These are phyloP conservation scores for Cylloceria caligata DNA, from an alignment of 2,888 invertebrate genomes.

Conservation along the genomic window DNA sequence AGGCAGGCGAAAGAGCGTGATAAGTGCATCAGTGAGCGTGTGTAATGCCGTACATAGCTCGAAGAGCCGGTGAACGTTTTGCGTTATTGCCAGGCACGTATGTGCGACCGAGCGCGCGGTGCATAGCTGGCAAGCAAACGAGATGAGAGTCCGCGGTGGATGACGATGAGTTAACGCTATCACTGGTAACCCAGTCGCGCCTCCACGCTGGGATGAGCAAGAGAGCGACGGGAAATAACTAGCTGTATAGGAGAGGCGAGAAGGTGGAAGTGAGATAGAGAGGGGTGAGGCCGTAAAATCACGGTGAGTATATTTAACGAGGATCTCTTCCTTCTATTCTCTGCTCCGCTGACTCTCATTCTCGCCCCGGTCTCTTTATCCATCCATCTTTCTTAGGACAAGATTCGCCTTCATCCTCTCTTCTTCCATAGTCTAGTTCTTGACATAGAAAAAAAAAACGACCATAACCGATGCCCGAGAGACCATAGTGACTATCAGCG, in stretches of 20 bases:
- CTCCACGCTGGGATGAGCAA: slow-evolving; percentile 69
- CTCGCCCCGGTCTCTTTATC: slow-evolving; percentile 53
- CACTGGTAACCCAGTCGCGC: slow-evolving; percentile 72
- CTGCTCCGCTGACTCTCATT: slow-evolving; percentile 64
- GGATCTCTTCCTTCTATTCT: slow-evolving; percentile 64
- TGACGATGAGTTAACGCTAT: slow-evolving; percentile 72
- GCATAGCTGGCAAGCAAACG: slow-evolving; percentile 52
- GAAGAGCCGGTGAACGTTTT: slow-evolving; percentile 42
- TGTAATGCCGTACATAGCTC: slow-evolving; percentile 43
- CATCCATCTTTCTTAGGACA: slow-evolving; percentile 46
- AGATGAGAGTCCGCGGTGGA: slow-evolving; percentile 63
- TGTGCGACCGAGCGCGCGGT: slow-evolving; percentile 31
- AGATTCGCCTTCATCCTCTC: slow-evolving; percentile 11
- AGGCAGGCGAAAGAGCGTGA: slow-evolving; percentile 39
- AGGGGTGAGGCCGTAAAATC: slow-evolving; percentile 62
- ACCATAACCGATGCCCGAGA: slow-evolving; percentile 23
- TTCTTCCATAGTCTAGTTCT: background rate
- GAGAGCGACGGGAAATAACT: slow-evolving; percentile 68
- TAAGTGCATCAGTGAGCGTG: slow-evolving; percentile 63
- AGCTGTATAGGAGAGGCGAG: slow-evolving; percentile 57
- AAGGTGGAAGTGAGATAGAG: slow-evolving; percentile 41
- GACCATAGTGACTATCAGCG: background rate
- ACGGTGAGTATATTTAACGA: slow-evolving; percentile 67
- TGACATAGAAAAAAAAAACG: background rate
- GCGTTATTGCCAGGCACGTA: slow-evolving; percentile 57